Base-by-base conservation (phyloP, 2,113 vertebrate genomes). In the Anoplopoma fimbria region DNA sequence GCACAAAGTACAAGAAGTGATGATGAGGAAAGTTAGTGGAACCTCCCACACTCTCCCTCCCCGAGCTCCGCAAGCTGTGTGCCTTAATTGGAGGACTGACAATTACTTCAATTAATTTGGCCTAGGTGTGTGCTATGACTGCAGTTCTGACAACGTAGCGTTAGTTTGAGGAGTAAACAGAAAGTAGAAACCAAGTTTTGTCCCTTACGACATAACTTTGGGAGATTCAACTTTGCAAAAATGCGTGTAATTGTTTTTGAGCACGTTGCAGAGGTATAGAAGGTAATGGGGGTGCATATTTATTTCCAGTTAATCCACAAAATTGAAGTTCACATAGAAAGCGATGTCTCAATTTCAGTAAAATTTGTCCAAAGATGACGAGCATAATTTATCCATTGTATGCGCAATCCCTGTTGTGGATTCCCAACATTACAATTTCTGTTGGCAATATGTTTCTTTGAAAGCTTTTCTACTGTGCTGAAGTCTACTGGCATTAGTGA, bases 11-110 rank as follows among this genome's bases (percentile, higher is more conserved):
- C 60, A 82, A 68, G 77, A 5, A 13, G 82, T 36, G 81, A 83
- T 49, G 88, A 85, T 63, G 85, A 85, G 61, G 15, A 84, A 63
- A 51, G 31, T 36, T 73, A 79, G n/a, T 38, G 25, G 79, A 83
- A 38, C 75, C 81, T 74, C 69, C 78, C 42, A 69, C 73, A 36
- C 65, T 29, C 77, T 82, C 42, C 67, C 61, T 65, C 57, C 45
- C 45, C 55, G 45, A 79, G 67, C 40, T 64, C 62, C 70, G 77
- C 21, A 9, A 53, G 64, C 38, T 72, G 47, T 57, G 63, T 1
- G 19, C 68, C 71, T 74, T 88, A 90, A 92, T 92, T 86, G 86
- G 81, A 60, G 6, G 4, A 74, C 60, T 80, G 81, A 77, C 80
- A 72, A 69, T 80, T 58, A 72, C 63, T 76, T 65, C 57, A 67